phyloP scores from a whole-genome alignment of 2,113 vertebrate genomes.

The Tretioscincus oriximinensis region DNA sequence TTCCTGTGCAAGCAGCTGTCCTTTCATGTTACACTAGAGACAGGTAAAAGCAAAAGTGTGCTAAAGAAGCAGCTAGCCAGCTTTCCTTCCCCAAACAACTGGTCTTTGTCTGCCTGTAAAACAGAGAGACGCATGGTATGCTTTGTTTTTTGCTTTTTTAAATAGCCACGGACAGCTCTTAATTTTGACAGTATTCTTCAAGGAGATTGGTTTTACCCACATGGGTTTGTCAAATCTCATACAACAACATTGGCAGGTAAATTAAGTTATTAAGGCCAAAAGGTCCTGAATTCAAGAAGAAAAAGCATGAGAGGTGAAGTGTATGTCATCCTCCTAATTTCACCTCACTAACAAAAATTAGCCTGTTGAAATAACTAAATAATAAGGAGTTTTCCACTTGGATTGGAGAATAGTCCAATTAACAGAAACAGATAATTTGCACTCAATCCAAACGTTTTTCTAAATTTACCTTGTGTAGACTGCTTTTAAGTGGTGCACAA shows the following conservation, averaged over 20 bases:
- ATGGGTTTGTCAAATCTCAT: background rate
- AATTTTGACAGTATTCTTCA: background rate
- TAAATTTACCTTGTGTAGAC: too few species aligned
- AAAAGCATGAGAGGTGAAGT: too few species aligned
- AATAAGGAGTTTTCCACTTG: too few species aligned
- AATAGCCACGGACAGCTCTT: background rate
- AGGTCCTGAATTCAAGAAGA: background rate
- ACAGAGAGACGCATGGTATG: slow-evolving; percentile 17
- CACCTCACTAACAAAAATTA: too few species aligned
- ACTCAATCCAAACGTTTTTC: too few species aligned
- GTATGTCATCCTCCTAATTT: too few species aligned
- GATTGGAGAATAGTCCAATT: too few species aligned
- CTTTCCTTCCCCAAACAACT: slow-evolving; percentile 20
- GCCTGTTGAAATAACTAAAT: too few species aligned
- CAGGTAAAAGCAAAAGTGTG: slow-evolving; percentile 42
- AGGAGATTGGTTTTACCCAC: background rate
- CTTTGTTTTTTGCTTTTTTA: too few species aligned
- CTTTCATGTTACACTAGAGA: slow-evolving; percentile 43
- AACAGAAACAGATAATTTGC: too few species aligned
- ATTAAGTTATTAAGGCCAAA: background rate
- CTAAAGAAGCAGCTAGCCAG: slow-evolving; percentile 32
- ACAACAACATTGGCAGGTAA: background rate
- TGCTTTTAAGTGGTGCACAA: too few species aligned
- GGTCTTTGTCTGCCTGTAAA: slow-evolving; percentile 28
- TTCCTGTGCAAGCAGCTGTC: slow-evolving; percentile 52